Conservation (phyloP, 2,797 vertebrate species). For the Lutjanus argentimaculatus region DNA sequence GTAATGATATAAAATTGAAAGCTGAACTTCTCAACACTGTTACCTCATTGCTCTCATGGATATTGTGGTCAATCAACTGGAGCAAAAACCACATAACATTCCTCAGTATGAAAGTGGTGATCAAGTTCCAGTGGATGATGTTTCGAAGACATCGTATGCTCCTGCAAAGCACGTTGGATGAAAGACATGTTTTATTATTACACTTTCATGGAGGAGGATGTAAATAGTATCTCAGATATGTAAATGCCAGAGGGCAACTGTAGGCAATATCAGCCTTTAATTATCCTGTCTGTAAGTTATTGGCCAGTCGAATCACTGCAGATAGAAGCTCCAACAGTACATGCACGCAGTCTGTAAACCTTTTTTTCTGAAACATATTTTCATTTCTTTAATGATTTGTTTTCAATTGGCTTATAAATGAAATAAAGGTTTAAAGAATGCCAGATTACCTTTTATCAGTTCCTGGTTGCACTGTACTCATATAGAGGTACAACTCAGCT, state of each 20-base stretch:
- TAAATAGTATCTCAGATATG: no score
- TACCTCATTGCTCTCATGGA: constrained; percentile 97
- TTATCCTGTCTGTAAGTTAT: background rate
- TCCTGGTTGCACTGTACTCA: background rate
- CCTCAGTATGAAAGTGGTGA: constrained; percentile 97
- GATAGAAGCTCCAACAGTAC: background rate
- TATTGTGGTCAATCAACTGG: constrained; percentile 95
- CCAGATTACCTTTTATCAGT: background rate
- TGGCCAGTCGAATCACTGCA: background rate
- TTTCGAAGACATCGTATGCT: constrained; percentile 97
- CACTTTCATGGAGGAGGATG: background rate
- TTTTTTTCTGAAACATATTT: background rate
- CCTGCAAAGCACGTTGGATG: constrained; percentile 75
- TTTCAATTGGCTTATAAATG: no score
- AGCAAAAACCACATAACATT: constrained; percentile 97
- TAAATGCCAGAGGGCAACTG: background rate
- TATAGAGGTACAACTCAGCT: background rate
- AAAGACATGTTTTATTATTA: background rate
- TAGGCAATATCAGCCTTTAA: background rate
- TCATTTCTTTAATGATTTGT: background rate
- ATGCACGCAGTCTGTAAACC: background rate
- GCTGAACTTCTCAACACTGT: background rate
- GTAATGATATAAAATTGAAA: background rate
- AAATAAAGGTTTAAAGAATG: background rate
- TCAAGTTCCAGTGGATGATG: constrained; percentile 98